Evolutionary conservation across 2,888 invertebrate genomes (phyloP), one percentile per base, ranked within the genome.

Genomic region (Nowickia ferox): DNA sequence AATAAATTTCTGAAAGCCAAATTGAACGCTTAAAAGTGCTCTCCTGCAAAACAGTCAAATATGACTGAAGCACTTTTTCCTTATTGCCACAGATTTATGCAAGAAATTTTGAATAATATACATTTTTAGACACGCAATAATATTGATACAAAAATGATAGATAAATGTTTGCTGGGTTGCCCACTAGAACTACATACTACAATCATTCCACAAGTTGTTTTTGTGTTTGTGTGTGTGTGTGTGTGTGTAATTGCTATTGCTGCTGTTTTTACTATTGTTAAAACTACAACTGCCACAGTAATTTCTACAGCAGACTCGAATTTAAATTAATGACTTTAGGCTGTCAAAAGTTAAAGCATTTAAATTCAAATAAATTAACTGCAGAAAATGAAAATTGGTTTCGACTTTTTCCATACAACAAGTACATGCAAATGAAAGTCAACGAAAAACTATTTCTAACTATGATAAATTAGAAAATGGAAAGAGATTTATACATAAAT

Each of bases 281-380:
- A 55, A 40, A 71, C 51, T 22, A 66, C 57, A 59, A 61, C 44
- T 72, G 51, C 72, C 59, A 53, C 66, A 74, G 48, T 40, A n/a
- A 57, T 74, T 87, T 78, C 82, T 84, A 71, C 80, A 61, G 53
- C 65, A 65, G 65, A 66, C 78, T 84, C 84, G 84, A 84, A 81
- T 84, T 79, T 84, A 87, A 84, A 84, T 82, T 78, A 87, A 87
- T 82, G 87, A 84, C 78, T 82, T 84, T 82, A 61, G 82, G 84
- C 87, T 84, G 84, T 84, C 82, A 87, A 87, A 84, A 86, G 86
- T 86, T 86, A 86, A 86, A 86, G 79, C 86, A 86, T 86, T 86
- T 83, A 86, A 86, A 86, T 83, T 83, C 83, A 83, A 86, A 83
- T 86, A 86, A 86, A 86, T 86, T 86, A 86, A 86, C 53, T 68